phyloP scores from a whole-genome alignment of 2,797 vertebrate species.

The Sandelia bainsii region DNA sequence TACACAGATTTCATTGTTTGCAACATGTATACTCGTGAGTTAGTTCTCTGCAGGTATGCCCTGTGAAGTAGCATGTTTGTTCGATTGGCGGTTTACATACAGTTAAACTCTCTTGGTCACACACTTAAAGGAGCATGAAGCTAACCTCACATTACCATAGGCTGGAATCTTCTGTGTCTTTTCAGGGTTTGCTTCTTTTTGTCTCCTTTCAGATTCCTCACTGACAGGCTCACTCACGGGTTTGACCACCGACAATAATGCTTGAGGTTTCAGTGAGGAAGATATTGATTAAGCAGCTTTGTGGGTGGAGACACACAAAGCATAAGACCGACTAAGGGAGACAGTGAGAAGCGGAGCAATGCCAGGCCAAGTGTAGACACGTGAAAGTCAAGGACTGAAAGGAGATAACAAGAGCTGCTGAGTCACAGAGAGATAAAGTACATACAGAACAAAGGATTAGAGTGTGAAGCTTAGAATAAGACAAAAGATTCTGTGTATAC shows the following conservation, averaged over 20 bases:
- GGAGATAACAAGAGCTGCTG: constrained; percentile 26
- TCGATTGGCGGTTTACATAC: constrained; percentile 22
- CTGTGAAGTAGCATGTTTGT: constrained; percentile 31
- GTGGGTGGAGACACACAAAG: constrained; percentile 33
- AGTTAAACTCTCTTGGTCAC: constrained; percentile 21
- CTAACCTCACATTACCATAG: constrained; percentile 61
- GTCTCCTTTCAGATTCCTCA: constrained; percentile 59
- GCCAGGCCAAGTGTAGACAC: constrained; percentile 10
- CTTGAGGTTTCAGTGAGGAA: constrained; percentile 50
- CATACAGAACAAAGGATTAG: constrained; percentile 5
- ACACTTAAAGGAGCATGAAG: constrained; percentile 7
- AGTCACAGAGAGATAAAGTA: constrained; percentile 15
- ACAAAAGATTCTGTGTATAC: not conserved
- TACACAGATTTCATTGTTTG: constrained; percentile 13
- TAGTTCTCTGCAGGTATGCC: constrained; percentile 10
- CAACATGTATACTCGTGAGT: constrained; percentile 12
- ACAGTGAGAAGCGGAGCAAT: constrained; percentile 24
- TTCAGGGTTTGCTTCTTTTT: constrained; percentile 39
- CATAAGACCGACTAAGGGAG: not conserved
- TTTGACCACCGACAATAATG: constrained; percentile 58
- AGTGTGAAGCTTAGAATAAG: constrained; percentile 8
- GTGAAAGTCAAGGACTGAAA: constrained; percentile 21
- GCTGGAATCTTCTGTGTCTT: constrained; percentile 51
- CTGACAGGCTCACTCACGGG: constrained; percentile 50
- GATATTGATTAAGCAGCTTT: constrained; percentile 60